phyloP scores from a whole-genome alignment of 1,140 invertebrate species.

The Heliothis virescens region DNA sequence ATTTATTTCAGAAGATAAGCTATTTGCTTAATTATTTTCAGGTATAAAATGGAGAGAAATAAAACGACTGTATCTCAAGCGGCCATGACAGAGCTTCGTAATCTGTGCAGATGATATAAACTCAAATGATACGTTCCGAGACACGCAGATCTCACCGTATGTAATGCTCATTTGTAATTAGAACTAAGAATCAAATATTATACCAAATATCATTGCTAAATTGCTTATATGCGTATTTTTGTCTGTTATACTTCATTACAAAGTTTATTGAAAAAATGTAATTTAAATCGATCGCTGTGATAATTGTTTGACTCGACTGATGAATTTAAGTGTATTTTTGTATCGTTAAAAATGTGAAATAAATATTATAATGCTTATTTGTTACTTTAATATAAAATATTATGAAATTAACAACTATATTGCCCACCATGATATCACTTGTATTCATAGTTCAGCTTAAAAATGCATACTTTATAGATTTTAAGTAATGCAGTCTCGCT shows the following conservation, averaged over 20 bases:
- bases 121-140: slow-evolving; percentile 50
- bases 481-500: too few species aligned
- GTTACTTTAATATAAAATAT: slow-evolving; percentile 5
- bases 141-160: slow-evolving; percentile 52
- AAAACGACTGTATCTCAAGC: slow-evolving; percentile 73
- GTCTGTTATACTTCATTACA: slow-evolving; percentile 32
- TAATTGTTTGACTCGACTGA: slow-evolving; percentile 72
- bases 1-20: not conserved
- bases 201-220: slow-evolving; percentile 42
- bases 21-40: slow-evolving; percentile 48
- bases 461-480: too few species aligned
- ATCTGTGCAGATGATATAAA: slow-evolving; percentile 76
- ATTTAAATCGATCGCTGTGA: slow-evolving; percentile 65
- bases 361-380: slow-evolving; percentile 20
- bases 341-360: slow-evolving; percentile 55
- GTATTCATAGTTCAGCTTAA: too few species aligned
- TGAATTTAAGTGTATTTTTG: slow-evolving; percentile 67
- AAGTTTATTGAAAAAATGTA: slow-evolving; percentile 29
- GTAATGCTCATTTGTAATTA: slow-evolving; percentile 48
- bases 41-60: slow-evolving; percentile 79
- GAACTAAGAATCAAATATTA: slow-evolving; percentile 21
- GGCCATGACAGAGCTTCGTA: slow-evolving; percentile 75
- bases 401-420: not conserved
- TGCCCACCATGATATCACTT: too few species aligned
- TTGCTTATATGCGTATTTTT: slow-evolving; percentile 20